Conservation (phyloP, 1,140 invertebrate species). For the Eriocheir sinensis region DNA sequence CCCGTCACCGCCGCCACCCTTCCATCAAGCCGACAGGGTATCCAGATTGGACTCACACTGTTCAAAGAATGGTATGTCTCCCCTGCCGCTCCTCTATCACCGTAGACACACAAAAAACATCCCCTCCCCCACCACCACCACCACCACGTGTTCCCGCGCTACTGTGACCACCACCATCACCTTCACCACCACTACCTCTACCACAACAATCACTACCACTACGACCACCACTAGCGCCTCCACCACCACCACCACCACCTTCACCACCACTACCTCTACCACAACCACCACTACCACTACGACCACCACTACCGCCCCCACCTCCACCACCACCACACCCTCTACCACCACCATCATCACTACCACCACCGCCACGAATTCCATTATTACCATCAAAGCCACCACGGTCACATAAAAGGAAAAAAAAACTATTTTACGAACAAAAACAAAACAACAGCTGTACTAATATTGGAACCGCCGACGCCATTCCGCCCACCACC, state of each 20-base stretch:
- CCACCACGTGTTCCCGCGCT: too few species aligned
- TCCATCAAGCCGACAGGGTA: background rate
- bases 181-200: too few species aligned
- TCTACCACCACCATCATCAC: background rate
- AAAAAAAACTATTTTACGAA: too few species aligned
- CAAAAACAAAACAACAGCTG: too few species aligned
- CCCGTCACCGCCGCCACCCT: too few species aligned
- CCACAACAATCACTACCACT: background rate
- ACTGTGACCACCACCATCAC: too few species aligned
- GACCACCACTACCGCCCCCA: background rate
- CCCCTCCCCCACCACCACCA: too few species aligned
- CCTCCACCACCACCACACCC: constrained; percentile 5
- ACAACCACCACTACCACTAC: background rate
- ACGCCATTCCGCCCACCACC: background rate
- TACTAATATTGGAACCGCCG: background rate
- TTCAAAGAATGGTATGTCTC: background rate
- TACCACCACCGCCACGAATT: too few species aligned
- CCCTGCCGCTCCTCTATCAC: background rate
- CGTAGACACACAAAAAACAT: too few species aligned
- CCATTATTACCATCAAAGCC: too few species aligned
- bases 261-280: background rate
- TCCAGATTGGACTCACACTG: background rate
- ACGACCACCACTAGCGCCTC: background rate
- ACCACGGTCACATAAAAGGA: too few species aligned
- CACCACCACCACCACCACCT: background rate